Evolutionary conservation across 37 sponge, comb jelly and placozoan genomes (phyloP).

Genomic region (Ianthella basta): DNA sequence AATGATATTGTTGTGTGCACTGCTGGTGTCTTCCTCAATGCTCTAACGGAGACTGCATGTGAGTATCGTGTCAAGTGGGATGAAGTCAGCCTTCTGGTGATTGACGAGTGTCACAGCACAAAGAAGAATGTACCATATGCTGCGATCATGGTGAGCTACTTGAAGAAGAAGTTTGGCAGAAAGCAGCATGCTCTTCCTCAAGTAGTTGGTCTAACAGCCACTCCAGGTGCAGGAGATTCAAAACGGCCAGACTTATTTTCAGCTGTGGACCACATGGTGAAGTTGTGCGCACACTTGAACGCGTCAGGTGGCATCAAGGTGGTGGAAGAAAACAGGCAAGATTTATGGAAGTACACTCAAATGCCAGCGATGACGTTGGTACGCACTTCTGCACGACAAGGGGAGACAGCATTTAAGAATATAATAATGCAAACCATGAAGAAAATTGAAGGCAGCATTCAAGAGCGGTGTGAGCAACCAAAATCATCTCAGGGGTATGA

Average conservation of each 20-base stretch:
- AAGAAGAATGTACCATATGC: slow-evolving; percentile 56
- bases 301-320: slow-evolving; percentile 60
- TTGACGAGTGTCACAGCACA: slow-evolving; percentile 94
- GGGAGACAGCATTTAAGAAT: not conserved
- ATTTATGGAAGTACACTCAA: not conserved
- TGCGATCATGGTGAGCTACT: slow-evolving; percentile 59
- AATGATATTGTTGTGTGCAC: slow-evolving; percentile 70
- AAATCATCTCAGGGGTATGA: slow-evolving; percentile 14
- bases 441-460: not conserved
- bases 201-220: slow-evolving; percentile 74
- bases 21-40: slow-evolving; percentile 55
- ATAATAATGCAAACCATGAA: not conserved
- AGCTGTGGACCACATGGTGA: slow-evolving; percentile 55
- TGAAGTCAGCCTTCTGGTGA: slow-evolving; percentile 66
- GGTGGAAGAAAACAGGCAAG: slow-evolving; percentile 26
- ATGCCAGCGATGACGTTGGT: not conserved
- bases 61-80: slow-evolving; percentile 17
- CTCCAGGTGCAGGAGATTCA: slow-evolving; percentile 63
- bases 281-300: slow-evolving; percentile 71
- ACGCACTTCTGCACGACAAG: not conserved
- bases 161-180: slow-evolving; percentile 49
- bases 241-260: slow-evolving; percentile 23
- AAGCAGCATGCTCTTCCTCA: slow-evolving; percentile 43
- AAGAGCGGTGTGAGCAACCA: not conserved
- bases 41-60: slow-evolving; percentile 12